Evolutionary conservation across 2,888 invertebrate genomes (phyloP), one percentile per base, ranked within the genome.

Genomic region (Trachelus troglodyta): DNA sequence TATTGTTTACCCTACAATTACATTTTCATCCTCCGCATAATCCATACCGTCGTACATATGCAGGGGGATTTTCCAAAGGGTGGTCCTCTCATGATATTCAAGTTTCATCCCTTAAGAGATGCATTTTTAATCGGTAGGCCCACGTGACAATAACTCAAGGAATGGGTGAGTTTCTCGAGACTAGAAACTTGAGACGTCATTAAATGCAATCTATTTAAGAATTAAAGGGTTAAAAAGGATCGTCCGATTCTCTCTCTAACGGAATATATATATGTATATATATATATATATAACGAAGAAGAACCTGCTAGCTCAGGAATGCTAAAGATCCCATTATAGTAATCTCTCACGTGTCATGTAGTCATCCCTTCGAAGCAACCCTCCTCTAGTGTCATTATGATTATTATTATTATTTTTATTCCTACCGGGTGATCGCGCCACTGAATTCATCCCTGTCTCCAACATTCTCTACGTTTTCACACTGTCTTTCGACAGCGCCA

Each of bases 271-370:
- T 33, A 37, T 12, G 11, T 35, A 78, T 84, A 79, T 85, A 30
- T 12, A 15, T 6, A 33, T 15, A 33, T 33, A 78, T 84, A 80
- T 85, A 84, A 87, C 87, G 89, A 35, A 35, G 89, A 86, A 82
- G 85, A 86, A 89, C 88, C 88, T 89, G 89, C 84, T 87, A 83
- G 81, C 79, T 76, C 79, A 79, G 84, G 87, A 88, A 88, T 89
- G 86, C 84, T 87, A 85, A 87, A 85, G 85, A 86, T 84, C 83
- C 84, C 82, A 88, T 88, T 89, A 87, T 85, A 85, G 82, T 84
- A 83, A 85, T 85, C 85, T 83, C 82, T 83, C 85, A 81, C 85
- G 85, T 86, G 87, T 83, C 81, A 79, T 69, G 40, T 71, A 79
- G 69, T 75, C 79, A 81, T 79, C 80, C 79, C 81, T 34, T 30